Percentiles rank a stretch among this genome's conserved stretches.
These are phyloP conservation scores for Notarius lentiginosus DNA, from an alignment of 2,113 vertebrate genomes.

Conservation along the genomic window DNA sequence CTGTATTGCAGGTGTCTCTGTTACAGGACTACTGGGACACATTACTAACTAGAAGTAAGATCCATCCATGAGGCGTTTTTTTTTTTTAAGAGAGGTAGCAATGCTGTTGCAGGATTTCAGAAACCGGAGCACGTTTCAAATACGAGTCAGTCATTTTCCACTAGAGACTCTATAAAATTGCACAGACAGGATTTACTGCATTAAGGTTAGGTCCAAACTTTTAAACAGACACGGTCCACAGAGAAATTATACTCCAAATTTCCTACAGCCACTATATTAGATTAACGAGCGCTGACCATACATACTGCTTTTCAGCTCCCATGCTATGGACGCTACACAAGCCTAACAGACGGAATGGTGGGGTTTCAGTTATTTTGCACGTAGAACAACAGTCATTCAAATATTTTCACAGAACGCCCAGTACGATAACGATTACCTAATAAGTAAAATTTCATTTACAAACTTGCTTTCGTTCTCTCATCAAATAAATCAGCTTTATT, in stretches of 20 bases:
- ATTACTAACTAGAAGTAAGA: not conserved
- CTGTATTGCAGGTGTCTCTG: not conserved
- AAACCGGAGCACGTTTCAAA: constrained; percentile 4
- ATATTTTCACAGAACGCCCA: not conserved
- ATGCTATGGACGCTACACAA: not conserved
- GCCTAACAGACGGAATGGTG: not conserved
- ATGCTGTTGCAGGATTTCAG: not conserved
- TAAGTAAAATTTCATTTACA: not conserved
- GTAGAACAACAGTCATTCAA: not conserved
- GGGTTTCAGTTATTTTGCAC: not conserved
- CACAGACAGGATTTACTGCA: constrained; percentile 12
- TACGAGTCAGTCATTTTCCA: constrained; percentile 4
- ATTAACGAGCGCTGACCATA: not conserved
- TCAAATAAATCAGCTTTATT: not conserved
- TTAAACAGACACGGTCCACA: constrained; percentile 7
- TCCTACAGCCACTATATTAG: not conserved
- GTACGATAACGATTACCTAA: not conserved
- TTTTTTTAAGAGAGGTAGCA: not conserved
- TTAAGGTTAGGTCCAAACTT: constrained; percentile 18
- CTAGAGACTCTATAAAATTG: constrained; percentile 14
- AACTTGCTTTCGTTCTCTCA: not conserved
- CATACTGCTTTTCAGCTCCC: not conserved
- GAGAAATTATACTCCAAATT: constrained; percentile 8
- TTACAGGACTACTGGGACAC: constrained; percentile 4
- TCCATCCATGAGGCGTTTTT: not conserved